Conservation (phyloP, 2,888 invertebrate genomes). For the Harpagoxenus sublaevis region DNA sequence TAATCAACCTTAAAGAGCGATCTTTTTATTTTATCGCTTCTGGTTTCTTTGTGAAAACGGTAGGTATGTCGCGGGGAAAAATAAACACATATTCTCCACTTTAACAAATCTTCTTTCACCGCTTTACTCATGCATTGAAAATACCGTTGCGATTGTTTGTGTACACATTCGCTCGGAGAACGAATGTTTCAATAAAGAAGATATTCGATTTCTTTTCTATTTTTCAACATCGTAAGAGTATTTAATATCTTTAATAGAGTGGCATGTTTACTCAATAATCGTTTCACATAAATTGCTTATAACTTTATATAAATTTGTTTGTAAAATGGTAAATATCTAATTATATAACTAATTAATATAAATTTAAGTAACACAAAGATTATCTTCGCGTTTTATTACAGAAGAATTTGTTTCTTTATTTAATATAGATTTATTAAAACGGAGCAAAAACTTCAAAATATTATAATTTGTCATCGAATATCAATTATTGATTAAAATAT, state of each 20-base stretch:
- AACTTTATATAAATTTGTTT: neutral
- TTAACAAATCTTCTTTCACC: slow-evolving; percentile 1
- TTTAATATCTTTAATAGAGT: neutral
- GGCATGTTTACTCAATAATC: neutral
- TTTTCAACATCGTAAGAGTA: neutral
- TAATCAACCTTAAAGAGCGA: neutral
- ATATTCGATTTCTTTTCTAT: neutral
- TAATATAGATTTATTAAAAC: neutral
- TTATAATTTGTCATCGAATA: neutral
- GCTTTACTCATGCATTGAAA: neutral
- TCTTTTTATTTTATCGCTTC: neutral
- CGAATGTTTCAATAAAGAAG: slow-evolving; percentile 7
- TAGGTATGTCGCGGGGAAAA: neutral
- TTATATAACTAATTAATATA: slow-evolving; percentile 13
- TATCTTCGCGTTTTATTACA: neutral
- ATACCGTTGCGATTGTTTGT: slow-evolving; percentile 7
- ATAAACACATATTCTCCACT: neutral
- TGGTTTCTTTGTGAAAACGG: neutral
- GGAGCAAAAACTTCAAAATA: neutral
- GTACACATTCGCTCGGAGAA: neutral
- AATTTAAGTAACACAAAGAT: neutral
- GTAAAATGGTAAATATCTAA: neutral
- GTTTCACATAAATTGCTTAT: neutral
- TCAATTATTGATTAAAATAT: slow-evolving; percentile 3
- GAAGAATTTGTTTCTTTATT: neutral